A percentile compares a stretch with the other conserved stretches of the same genome.
Conservation (phyloP, 2,113 vertebrate species). For the Paradoxurus hermaphroditus region DNA sequence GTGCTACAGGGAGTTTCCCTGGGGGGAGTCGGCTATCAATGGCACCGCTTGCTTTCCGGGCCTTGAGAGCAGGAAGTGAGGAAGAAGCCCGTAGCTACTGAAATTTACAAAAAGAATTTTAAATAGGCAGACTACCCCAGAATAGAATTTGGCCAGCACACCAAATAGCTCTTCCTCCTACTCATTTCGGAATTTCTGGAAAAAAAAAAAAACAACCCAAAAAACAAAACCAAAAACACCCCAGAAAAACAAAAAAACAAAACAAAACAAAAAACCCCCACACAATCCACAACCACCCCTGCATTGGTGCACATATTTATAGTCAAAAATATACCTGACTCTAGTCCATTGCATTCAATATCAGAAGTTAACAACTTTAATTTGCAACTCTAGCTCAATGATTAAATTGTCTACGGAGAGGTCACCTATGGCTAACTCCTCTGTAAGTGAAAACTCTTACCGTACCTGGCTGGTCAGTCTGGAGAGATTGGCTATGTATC, state of each 20-base stretch:
- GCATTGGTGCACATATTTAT: conserved; percentile 51
- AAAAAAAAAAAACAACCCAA: background rate
- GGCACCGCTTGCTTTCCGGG: background rate
- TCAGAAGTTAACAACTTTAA: conserved; percentile 51
- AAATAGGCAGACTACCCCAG: conserved; percentile 48
- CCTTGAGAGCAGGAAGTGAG: conserved; percentile 14
- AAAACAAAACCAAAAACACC: background rate
- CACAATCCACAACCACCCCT: background rate
- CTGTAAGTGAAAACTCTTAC: background rate
- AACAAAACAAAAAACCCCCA: no score
- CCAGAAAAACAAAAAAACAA: no score
- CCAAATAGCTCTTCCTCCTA: conserved; percentile 68
- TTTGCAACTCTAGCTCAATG: background rate
- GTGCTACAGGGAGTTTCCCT: background rate
- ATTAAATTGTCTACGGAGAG: background rate
- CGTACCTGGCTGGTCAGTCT: background rate
- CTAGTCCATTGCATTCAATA: conserved; percentile 37
- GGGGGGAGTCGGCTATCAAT: background rate
- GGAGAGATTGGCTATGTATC: background rate
- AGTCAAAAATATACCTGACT: conserved; percentile 41
- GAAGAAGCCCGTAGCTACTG: background rate
- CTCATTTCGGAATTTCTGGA: conserved; percentile 65
- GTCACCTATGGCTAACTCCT: background rate
- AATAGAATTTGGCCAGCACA: conserved; percentile 66
- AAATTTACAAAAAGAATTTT: conserved; percentile 49